A percentile compares a stretch with the other conserved stretches of the same genome.
These are phyloP conservation scores for Phyllostomus discolor DNA, from an alignment of 2,113 vertebrate genomes.

Conservation along the genomic window DNA sequence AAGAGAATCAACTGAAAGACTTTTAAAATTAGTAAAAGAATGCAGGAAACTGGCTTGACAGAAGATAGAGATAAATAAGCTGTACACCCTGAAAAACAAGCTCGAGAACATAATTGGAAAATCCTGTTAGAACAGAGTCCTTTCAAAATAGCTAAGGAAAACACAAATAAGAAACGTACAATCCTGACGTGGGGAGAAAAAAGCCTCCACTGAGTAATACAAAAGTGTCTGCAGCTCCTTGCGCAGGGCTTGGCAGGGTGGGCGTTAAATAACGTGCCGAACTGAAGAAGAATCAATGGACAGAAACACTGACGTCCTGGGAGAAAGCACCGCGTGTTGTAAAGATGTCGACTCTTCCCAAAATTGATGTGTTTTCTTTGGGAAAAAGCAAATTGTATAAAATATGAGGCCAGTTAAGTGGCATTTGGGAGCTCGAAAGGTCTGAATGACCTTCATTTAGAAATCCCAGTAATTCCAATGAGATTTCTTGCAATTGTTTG, in stretches of 20 bases:
- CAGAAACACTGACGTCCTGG: neutral
- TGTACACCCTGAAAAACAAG: constrained; percentile 6
- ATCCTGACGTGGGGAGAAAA: neutral
- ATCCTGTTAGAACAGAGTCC: neutral
- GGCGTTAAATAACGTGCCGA: neutral
- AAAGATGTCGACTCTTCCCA: neutral
- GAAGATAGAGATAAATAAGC: constrained; percentile 51
- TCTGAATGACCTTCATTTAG: neutral
- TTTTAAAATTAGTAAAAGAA: constrained; percentile 64
- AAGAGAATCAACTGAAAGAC: constrained; percentile 53
- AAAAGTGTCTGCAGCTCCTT: neutral
- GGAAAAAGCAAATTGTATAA: neutral
- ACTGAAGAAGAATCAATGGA: neutral
- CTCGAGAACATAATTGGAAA: constrained; percentile 28
- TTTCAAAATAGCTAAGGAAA: constrained; percentile 30
- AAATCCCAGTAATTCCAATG: neutral
- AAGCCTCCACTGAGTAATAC: neutral
- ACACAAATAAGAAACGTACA: neutral
- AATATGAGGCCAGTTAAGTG: neutral
- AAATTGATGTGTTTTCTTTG: neutral
- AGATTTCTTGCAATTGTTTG: neutral
- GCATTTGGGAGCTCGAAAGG: neutral
- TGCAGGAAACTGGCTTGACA: constrained; percentile 41
- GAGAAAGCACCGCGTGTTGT: neutral
- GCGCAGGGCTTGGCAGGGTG: neutral